A percentile compares a stretch with the other conserved stretches of the same genome.
Evolutionary conservation across 2,888 invertebrate species (phyloP).

Genomic region (Nemurella pictetii): DNA sequence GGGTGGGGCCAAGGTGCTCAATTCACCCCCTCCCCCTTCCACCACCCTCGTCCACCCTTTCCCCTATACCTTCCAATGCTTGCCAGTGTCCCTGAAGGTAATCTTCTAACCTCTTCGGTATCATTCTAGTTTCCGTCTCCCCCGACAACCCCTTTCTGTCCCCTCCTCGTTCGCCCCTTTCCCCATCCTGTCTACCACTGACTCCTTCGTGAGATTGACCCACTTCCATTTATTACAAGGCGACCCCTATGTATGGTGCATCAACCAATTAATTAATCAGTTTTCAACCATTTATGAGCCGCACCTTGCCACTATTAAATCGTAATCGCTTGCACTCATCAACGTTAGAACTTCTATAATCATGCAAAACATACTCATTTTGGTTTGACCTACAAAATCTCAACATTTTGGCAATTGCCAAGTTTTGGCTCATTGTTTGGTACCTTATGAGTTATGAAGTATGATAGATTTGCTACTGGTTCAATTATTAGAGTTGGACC

Average conservation of each 20-base stretch:
- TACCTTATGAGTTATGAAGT: too few relatives aligned
- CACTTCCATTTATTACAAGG: not conserved
- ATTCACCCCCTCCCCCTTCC: not conserved
- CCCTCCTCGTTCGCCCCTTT: not conserved
- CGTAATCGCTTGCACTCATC: not conserved
- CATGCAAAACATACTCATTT: not conserved
- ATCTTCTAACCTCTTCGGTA: not conserved
- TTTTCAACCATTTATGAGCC: not conserved
- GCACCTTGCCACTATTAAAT: not conserved
- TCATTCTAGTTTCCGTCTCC: not conserved
- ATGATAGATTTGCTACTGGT: too few relatives aligned
- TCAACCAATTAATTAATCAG: not conserved
- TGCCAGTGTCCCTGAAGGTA: not conserved
- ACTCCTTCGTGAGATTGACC: not conserved
- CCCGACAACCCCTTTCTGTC: not conserved
- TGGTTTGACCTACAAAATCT: not conserved
- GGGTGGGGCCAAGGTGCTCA: slow-evolving; percentile 11
- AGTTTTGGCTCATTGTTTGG: too few relatives aligned
- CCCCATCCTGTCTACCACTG: not conserved
- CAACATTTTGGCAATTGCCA: not conserved
- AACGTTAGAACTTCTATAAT: not conserved
- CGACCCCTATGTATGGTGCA: not conserved
- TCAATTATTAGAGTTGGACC: too few relatives aligned
- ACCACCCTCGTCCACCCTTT: not conserved
- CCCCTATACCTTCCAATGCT: not conserved